Evolutionary conservation across 1,140 invertebrate genomes (phyloP).

Genomic region (Drosophila setifemur): DNA sequence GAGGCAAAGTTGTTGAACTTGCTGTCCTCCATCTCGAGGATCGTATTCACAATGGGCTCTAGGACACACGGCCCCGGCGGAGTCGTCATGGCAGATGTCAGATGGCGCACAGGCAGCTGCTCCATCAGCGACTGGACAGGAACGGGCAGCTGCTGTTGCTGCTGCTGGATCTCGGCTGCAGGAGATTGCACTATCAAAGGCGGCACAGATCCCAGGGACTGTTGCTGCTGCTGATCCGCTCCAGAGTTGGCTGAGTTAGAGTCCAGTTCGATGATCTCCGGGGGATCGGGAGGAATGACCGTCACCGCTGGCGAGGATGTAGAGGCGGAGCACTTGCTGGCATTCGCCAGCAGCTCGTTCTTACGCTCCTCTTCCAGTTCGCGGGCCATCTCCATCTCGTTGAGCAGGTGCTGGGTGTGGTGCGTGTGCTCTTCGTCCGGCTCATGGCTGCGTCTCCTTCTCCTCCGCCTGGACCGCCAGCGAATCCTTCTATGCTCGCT

Average conservation of each 20-base stretch:
- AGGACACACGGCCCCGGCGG: constrained; percentile 18
- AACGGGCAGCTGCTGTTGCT: constrained; percentile 5
- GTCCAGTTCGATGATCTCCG: constrained; percentile 78
- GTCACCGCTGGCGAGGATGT: constrained; percentile 75
- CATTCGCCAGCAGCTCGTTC: constrained; percentile 70
- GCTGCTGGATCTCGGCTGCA: constrained; percentile 6
- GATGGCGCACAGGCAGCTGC: constrained; percentile 5
- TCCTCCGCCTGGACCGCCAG: constrained; percentile 42
- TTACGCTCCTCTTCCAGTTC: constrained; percentile 77
- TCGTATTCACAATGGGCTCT: constrained; percentile 74
- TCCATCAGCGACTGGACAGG: constrained; percentile 1
- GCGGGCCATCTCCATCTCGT: constrained; percentile 71
- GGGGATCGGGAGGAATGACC: constrained; percentile 70
- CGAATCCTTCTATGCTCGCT: constrained; percentile 48
- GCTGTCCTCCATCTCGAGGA: constrained; percentile 77
- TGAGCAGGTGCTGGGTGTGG: constrained; percentile 74
- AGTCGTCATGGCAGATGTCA: constrained; percentile 4
- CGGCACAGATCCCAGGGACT: background rate
- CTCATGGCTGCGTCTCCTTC: constrained; percentile 46
- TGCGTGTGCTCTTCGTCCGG: constrained; percentile 73
- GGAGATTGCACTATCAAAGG: constrained; percentile 22
- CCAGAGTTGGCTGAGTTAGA: constrained; percentile 73
- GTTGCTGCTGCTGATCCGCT: constrained; percentile 30
- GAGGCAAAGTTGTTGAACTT: constrained; percentile 53
- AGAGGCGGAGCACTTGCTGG: constrained; percentile 71